Evolutionary conservation across 2,113 vertebrate species (phyloP).

Genomic region (Mobula birostris): DNA sequence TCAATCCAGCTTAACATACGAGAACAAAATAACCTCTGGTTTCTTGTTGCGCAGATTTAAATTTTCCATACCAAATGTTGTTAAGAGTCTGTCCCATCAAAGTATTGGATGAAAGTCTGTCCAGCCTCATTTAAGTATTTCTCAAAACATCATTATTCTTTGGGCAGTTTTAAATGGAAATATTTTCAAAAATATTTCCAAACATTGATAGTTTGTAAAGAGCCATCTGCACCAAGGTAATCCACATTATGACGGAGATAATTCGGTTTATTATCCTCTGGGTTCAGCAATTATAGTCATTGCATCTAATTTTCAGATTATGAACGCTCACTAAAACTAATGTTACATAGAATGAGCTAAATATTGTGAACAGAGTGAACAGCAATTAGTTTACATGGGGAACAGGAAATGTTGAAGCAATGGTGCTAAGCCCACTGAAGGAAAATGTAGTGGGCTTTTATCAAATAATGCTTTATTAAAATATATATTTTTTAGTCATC

Average conservation of each 20-base stretch:
- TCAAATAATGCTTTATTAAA: neutral
- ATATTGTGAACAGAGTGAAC: constrained; percentile 8
- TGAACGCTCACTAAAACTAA: neutral
- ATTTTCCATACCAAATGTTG: neutral
- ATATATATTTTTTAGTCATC: neutral
- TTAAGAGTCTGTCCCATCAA: neutral
- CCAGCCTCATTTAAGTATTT: neutral
- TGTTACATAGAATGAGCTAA: neutral
- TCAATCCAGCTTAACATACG: neutral
- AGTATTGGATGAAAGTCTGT: neutral
- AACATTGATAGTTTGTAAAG: neutral
- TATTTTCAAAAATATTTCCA: neutral
- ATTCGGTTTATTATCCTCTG: neutral
- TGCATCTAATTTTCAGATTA: neutral
- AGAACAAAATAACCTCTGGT: neutral
- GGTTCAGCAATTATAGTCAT: neutral
- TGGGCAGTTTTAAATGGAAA: neutral
- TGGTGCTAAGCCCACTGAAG: neutral
- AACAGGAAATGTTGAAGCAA: neutral
- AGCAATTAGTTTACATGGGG: neutral
- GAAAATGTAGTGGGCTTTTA: neutral
- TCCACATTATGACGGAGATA: neutral
- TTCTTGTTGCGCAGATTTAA: neutral
- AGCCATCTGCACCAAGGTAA: neutral
- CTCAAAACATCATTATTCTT: neutral